Base-by-base conservation (phyloP, 1,140 invertebrate species). In the Drosophila navojoa region DNA sequence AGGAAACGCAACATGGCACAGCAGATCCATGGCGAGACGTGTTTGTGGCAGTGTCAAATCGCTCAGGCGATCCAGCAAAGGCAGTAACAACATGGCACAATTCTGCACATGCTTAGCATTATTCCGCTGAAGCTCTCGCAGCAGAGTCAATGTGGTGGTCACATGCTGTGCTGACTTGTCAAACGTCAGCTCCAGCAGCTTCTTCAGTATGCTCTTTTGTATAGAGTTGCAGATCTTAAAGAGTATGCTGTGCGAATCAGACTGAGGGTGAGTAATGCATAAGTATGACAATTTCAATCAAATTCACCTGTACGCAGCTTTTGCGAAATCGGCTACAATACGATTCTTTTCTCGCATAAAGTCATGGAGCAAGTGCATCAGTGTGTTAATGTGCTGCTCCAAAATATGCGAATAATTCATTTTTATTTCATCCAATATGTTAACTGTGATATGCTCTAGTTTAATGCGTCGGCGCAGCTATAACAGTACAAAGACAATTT, bases 31-130 rank as follows among this genome's bases (percentile, higher is more conserved):
- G 70, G 90, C 92, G 62, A 89, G 71, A 42, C 93, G 91, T 1
- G 94, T 93, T 84, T 95, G 94, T n/a, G 93, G 92, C 4, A 95
- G 85, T 40, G 92, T 91, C 38, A 95, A 91, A 55, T 93, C 93
- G 71, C 93, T 93, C 1, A 95, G 77, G 73, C 94, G 94, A 70
- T 95, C 94, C 3, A 95, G 77, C 42, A 95, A 80, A 13, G 93
- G 90, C 38, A 92, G 81, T 11, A 92, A 58, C 6, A 91, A 68
- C 40, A 82, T 78, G 3, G 87, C 91, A 80, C 90, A 91, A 45
- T 91, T 91, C 55, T 92, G 90, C 6, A 92, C 71, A 69, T 91
- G 85, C 32, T 76, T 78, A 1, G 81, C 25, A 66, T 89, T 90
- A 42, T 81, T 87, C 0, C 73, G 67, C 27, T 90, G 85, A 38